Base-by-base conservation (phyloP, 2,797 vertebrate species). In the Chloroceryle inda region DNA sequence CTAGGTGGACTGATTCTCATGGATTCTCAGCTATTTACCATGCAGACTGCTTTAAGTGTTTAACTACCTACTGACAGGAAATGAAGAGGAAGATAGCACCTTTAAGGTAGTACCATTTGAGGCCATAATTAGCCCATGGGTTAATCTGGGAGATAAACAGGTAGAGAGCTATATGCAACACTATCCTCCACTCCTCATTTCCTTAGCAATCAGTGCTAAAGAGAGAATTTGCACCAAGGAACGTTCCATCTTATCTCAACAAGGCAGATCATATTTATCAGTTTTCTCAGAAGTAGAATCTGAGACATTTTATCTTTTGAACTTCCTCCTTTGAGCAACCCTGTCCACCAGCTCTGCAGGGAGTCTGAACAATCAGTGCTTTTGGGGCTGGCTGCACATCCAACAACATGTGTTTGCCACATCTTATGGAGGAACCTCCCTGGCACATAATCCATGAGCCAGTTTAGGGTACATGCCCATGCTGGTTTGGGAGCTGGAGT, bases 381-480 rank as follows among this genome's bases (percentile, higher is more conserved):
- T 55, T 18, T 13, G 26, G 21, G 21, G 26, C 29, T 45, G 52
- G 11, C 62, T 29, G n/a, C 9, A 10, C 4, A 12, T 23, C 15
- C 33, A 44, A 38, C 26, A n/a, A 8, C 0, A 0, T 11, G 61
- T 26, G 18, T 24, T 75, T 1, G 0, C 61, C 24, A 17, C 13
- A 21, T 73, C 21, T 29, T 17, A 17, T 7, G 24, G 35, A 8
- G 18, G 4, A 1, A 62, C 19, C 8, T 80, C 26, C 66, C 38
- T 2, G 5, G n/a, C 17, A 9, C 11, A 6, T 10, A 21, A 52
- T 19, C 62, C 12, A 5, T 16, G 26, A 76, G 29, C 42, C 16
- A 13, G 1, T 10, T 0, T 40, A 22, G 13, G 5, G 6, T 21
- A 7, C 1, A 1, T 75, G 53, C 20, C 44, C 19, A 5, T 1